These are phyloP conservation scores for Pipistrellus kuhlii DNA, from an alignment of 2,797 vertebrate species.

Conservation along the genomic window DNA sequence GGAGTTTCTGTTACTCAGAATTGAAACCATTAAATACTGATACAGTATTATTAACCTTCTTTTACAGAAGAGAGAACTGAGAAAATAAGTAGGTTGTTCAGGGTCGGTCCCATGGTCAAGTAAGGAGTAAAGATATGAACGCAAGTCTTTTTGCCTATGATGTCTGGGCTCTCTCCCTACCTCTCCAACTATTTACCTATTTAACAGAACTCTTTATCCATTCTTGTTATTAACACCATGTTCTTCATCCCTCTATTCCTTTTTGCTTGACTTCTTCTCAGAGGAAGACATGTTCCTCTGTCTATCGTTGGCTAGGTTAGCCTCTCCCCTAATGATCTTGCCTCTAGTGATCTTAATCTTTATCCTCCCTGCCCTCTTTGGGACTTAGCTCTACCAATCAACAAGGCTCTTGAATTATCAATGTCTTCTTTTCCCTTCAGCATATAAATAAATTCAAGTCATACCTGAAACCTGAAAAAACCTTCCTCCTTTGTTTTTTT, in stretches of 20 bases:
- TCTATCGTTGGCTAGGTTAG: neutral
- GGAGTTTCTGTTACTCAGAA: slow-evolving; percentile 16
- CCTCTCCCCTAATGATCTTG: neutral
- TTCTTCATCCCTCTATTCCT: neutral
- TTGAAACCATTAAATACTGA: neutral
- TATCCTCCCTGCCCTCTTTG: neutral
- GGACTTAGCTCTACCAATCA: neutral
- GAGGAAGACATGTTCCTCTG: neutral
- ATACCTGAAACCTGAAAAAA: neutral
- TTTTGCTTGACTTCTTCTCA: neutral
- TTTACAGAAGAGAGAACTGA: slow-evolving; percentile 1
- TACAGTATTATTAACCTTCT: neutral
- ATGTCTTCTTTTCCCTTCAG: neutral
- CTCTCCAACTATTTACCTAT: neutral
- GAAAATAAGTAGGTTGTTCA: neutral
- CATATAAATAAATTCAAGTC: neutral
- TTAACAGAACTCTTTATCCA: neutral
- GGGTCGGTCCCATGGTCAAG: neutral
- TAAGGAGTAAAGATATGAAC: neutral
- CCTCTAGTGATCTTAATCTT: neutral
- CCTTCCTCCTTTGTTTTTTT: neutral
- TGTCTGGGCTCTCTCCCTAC: neutral
- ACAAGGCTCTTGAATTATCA: neutral
- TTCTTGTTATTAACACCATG: neutral
- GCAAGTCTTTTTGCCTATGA: neutral